Base-by-base conservation (phyloP, 2,888 invertebrate genomes). In the Stomorhina lunata region DNA sequence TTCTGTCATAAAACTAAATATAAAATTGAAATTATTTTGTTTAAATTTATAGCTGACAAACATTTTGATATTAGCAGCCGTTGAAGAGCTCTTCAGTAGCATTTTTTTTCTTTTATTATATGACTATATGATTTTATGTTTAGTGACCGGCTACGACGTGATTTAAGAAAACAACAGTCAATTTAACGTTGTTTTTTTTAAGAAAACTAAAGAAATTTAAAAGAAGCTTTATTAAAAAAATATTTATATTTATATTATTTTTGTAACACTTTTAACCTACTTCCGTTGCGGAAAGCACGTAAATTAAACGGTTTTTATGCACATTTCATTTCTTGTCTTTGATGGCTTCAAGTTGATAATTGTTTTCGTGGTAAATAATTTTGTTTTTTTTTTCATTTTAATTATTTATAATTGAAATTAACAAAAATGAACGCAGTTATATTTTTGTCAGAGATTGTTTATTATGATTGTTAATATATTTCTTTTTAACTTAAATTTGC, bases 271-370 rank as follows among this genome's bases (percentile, higher is more conserved):
- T 61, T 84, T 81, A 84, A 84, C 81, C 84, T 63, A 84, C 81
- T 78, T 84, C 81, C 81, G 68, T 55, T 34, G 83, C 82, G 82
- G 79, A 82, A 82, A 75, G 82, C 82, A 82, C 82, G 82, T 82
- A 82, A 75, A 53, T 55, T 78, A 45, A 82, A 79, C 75, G 65
- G 82, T 75, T 75, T 77, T 79, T 66, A 68, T 72, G 76, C 76
- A 76, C 10, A 37, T 76, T 61, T 65, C 48, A 40, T 20, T 34
- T n/a, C 25, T 9, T 50, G 22, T 32, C n/a, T 34, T 17, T 9
- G n/a, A n/a, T n/a, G n/a, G n/a, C n/a, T n/a, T n/a, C n/a, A 20
- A 55, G 5, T 29, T 34, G 9, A 32, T 9, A 45, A 34, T 17
- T 20, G 1, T 20, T 72, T 61, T 72, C 48, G 50, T 27, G 9